Conservation (phyloP, 2,113 vertebrate species). For the Trachemys scripta region DNA sequence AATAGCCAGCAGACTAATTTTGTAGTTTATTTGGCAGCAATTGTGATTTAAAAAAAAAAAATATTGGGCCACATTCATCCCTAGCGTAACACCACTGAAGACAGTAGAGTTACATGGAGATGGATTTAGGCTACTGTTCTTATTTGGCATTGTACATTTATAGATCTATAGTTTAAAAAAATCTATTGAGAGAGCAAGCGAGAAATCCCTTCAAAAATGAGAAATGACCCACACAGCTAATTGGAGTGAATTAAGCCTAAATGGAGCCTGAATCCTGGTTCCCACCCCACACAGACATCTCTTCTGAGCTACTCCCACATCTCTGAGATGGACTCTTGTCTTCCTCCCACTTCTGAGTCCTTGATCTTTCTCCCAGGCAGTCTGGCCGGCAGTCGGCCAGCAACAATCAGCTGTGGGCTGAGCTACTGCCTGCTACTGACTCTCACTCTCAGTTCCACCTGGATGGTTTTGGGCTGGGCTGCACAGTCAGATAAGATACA, state of each 20-base stretch:
- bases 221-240: background rate
- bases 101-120: background rate
- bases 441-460: background rate
- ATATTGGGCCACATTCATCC: background rate
- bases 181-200: background rate
- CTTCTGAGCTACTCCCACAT: background rate
- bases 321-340: background rate
- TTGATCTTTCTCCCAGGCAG: background rate
- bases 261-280: background rate
- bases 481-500: background rate
- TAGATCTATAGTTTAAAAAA: background rate
- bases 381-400: background rate
- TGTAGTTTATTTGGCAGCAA: background rate
- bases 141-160: background rate
- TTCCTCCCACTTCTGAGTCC: background rate
- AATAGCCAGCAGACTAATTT: background rate
- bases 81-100: background rate
- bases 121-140: background rate
- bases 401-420: background rate
- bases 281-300: background rate
- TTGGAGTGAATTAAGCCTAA: background rate
- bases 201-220: background rate
- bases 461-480: background rate
- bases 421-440: background rate
- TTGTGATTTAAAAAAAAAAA: background rate